These are phyloP conservation scores for Barnardius zonarius DNA, from an alignment of 2,113 vertebrate species.

Conservation along the genomic window DNA sequence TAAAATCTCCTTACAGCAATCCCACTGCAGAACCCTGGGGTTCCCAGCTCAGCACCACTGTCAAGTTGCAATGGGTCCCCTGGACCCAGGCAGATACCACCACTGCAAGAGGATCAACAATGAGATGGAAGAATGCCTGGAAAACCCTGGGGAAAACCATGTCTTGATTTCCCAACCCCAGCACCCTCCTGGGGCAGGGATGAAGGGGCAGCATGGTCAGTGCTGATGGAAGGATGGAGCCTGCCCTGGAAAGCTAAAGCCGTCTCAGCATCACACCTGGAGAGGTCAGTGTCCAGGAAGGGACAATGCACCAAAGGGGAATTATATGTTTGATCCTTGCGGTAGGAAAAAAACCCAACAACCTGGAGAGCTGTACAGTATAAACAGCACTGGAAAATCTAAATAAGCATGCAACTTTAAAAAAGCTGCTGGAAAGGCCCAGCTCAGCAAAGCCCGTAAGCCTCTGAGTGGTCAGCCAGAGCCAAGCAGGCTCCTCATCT, in stretches of 20 bases:
- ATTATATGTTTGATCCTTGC: not conserved
- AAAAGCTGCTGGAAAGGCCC: not conserved
- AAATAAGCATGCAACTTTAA: not conserved
- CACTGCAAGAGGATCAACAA: not conserved
- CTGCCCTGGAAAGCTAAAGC: not conserved
- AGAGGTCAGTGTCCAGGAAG: not conserved
- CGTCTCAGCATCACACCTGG: not conserved
- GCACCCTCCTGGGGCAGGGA: not conserved
- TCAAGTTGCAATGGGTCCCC: rapidly evolving
- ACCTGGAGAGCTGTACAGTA: not conserved
- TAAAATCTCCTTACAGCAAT: not conserved
- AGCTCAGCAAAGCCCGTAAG: not conserved
- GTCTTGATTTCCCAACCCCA: not conserved
- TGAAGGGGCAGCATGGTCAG: rapidly evolving
- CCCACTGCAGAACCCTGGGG: not conserved
- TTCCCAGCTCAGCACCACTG: not conserved
- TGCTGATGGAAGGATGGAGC: not conserved
- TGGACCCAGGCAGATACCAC: not conserved
- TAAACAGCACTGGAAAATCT: not conserved
- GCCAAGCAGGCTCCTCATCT: not conserved
- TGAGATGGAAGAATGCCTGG: not conserved
- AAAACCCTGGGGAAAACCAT: not conserved
- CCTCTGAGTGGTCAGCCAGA: not conserved
- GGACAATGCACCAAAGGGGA: not conserved
- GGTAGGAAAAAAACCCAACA: rapidly evolving